Percentiles rank a stretch among this genome's conserved stretches.
Evolutionary conservation across 2,797 vertebrate species (phyloP).

Genomic region (Esox lucius): DNA sequence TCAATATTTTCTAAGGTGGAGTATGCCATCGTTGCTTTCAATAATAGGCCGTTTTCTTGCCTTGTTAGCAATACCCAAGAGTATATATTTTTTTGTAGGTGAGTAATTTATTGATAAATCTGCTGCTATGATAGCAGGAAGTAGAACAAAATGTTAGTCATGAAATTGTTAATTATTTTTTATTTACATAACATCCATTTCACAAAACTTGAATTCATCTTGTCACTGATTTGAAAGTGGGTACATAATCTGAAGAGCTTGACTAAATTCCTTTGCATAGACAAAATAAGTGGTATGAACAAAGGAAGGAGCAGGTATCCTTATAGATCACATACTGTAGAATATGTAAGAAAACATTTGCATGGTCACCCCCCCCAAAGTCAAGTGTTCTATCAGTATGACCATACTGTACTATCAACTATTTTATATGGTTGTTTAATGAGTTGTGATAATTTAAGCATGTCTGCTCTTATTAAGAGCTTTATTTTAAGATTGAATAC

Average conservation of each 20-base stretch:
- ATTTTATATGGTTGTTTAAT: no score
- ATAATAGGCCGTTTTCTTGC: not conserved
- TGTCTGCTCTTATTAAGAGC: not conserved
- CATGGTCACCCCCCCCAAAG: not conserved
- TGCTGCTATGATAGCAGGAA: constrained; percentile 46
- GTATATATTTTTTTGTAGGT: constrained; percentile 7
- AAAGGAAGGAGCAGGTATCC: not conserved
- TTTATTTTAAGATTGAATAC: not conserved
- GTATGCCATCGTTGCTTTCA: constrained; percentile 24
- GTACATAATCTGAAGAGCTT: not conserved
- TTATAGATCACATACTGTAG: not conserved
- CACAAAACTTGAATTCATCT: constrained; percentile 24
- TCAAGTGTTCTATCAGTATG: no score
- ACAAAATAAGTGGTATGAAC: not conserved
- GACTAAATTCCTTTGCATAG: not conserved
- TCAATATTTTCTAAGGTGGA: constrained; percentile 1
- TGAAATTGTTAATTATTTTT: not conserved
- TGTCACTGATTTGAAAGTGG: not conserved
- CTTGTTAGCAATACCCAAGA: constrained; percentile 3
- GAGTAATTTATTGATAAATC: constrained; percentile 51
- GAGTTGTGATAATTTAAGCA: not conserved
- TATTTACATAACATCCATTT: not conserved
- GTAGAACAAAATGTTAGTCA: constrained; percentile 21
- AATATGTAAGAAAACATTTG: not conserved
- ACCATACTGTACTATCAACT: no score